phyloP scores from a whole-genome alignment of 2,888 invertebrate species.

The Epistrophella euchroma region DNA sequence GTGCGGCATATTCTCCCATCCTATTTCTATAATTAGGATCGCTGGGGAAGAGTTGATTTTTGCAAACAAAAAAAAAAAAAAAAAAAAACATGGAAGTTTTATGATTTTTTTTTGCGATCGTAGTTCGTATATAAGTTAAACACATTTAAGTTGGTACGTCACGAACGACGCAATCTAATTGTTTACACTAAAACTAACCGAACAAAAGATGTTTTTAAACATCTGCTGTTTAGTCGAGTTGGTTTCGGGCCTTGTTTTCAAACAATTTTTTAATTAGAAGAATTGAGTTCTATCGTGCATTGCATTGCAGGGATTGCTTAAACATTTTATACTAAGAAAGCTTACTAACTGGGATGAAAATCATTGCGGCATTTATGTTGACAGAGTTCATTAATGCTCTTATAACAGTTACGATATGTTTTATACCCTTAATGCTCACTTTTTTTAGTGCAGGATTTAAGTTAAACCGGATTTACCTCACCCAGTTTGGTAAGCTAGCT shows the following conservation, averaged over 20 bases:
- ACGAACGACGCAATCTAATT: neutral
- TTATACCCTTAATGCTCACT: too few species aligned
- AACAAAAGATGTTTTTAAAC: neutral
- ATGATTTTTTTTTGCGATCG: neutral
- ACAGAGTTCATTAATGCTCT: too few species aligned
- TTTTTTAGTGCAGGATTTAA: too few species aligned
- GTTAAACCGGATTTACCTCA: too few species aligned
- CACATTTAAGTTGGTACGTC: too few species aligned
- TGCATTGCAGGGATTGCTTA: neutral
- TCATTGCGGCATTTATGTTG: too few species aligned
- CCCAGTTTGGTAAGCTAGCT: too few species aligned
- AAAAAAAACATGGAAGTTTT: neutral
- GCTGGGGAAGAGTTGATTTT: constrained; percentile 45
- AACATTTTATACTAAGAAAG: too few species aligned
- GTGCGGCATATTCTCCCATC: constrained; percentile 35
- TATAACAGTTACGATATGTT: too few species aligned
- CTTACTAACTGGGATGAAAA: too few species aligned
- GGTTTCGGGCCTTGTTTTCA: neutral
- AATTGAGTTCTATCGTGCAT: neutral
- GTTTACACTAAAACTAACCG: neutral
- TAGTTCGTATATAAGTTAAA: too few species aligned
- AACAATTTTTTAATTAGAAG: neutral
- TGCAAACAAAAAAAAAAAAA: too few species aligned
- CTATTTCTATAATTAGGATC: constrained; percentile 55
- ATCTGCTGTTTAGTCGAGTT: neutral